Evolutionary conservation across 2,888 invertebrate species (phyloP), one percentile per base, ranked within the genome.

Genomic region (Andrena haemorrhoa): DNA sequence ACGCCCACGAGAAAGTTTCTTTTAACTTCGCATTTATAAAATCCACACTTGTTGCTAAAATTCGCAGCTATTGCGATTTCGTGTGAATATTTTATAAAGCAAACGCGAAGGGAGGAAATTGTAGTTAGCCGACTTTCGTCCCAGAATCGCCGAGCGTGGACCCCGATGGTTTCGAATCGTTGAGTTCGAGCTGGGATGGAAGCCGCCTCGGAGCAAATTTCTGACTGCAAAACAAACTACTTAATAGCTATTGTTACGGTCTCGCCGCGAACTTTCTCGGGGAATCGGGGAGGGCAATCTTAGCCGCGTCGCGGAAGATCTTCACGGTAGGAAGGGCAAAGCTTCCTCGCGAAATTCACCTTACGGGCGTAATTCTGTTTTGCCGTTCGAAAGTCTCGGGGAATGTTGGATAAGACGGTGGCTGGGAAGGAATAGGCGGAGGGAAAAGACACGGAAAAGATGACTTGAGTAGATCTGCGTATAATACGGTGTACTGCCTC

Each of bases 161-260:
- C 76, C 75, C 71, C 31, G 65, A 20, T 65, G 56, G 16, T 23
- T 31, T 72, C 26, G 23, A 77, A 65, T 75, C 78, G 71, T 82
- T 68, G 26, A 76, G 78, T 70, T 61, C 29, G 63, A 71, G 41
- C 56, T 10, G 61, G 31, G 31, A 10, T n/a, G 31, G 51, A 56
- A 70, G 77, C 75, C 84, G 77, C 75, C 84, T 85, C 76, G 78
- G 75, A 82, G 86, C 79, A 83, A 90, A 89, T 89, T 90, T 86
- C 90, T 90, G 83, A 86, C 88, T 86, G 87, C 89, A 90, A 90
- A 41, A 91, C 90, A 90, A 90, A 90, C 88, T 91, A 89, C 88
- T 89, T 90, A 88, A 90, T 89, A 89, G 87, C 87, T 86, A 88
- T 89, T 90, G 90, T 90, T 89, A 83, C 84, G 78, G 86, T 82